Percentiles rank a stretch among this genome's conserved stretches.
Evolutionary conservation across 2,888 invertebrate species (phyloP).

Genomic region (Apoderus coryli): DNA sequence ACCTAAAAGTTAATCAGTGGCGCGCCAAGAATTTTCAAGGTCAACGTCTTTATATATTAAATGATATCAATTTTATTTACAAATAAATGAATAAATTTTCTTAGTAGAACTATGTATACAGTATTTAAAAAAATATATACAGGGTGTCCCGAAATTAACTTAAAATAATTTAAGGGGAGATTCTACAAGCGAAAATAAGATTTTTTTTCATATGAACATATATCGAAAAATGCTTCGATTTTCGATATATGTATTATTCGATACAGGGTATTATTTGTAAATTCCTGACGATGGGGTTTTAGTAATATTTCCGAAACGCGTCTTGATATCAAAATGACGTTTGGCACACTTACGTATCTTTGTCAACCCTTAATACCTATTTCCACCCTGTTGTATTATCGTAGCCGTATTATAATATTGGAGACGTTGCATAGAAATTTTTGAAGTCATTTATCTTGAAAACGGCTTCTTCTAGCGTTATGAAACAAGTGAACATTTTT

Average conservation of each 20-base stretch:
- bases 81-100: background rate
- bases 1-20: no score
- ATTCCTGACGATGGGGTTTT: background rate
- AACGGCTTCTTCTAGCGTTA: no score
- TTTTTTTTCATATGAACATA: background rate
- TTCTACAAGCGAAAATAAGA: background rate
- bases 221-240: conserved; percentile 1
- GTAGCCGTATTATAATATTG: no score
- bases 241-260: no score
- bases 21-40: no score
- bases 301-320: background rate
- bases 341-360: conserved; percentile 1
- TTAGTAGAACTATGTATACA: conserved; percentile 2
- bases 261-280: background rate
- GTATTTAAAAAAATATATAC: conserved; percentile 1
- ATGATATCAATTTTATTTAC: no score
- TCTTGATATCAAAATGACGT: background rate
- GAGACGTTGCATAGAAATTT: no score
- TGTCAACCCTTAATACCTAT: no score
- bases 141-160: conserved; percentile 1
- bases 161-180: background rate
- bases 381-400: no score
- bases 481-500: no score
- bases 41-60: no score
- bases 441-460: no score